Base-by-base conservation (phyloP, 1,140 invertebrate species). In the Pogonognathellus flavescens region DNA sequence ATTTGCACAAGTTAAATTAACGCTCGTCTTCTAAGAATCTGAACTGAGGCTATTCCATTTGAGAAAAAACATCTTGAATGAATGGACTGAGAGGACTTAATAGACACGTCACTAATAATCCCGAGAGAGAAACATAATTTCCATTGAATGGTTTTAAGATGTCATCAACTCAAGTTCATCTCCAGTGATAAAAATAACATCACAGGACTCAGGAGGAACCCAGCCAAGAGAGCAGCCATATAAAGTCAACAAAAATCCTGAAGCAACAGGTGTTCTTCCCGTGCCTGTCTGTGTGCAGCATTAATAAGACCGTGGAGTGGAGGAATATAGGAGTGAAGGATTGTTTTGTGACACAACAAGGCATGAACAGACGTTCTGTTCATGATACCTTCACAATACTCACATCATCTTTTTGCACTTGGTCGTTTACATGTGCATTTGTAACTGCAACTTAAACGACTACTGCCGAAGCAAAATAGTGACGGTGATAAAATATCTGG, bases 111-210 rank as follows among this genome's bases (percentile, higher is more conserved):
- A 57, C 11, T 13, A 2, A 13, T 57, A 4, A 57, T 14, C 1
- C 53, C 10, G 2, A 57, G 53, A 41, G 31, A 41, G 66, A 31
- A 49, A 72, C 41, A 76, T 76, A 76, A 76, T 76, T 76, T 76
- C 70, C 70, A 76, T 50, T 76, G 70, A 76, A 76, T 76, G 70
- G 31, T n/a, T 50, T 76, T 76, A 76, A 76, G 70, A 49, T 76
- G 70, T 76, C 70, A 76, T 76, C 70, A 76, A 76, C 70, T 76
- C 31, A 76, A 76, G 70, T 76, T 76, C 70, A 76, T 76, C 70
- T 76, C 31, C 41, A 76, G 70, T n/a, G 70, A 76, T 76, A 76
- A 49, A 76, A 76, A 76, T 76, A 76, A 76, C 70, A 41, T 49
- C 70, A n/a, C 16, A 41, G 70, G 16, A 76, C 70, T 1, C 16